Conservation (phyloP, 1,140 invertebrate genomes). For the Drosophila yakuba region DNA sequence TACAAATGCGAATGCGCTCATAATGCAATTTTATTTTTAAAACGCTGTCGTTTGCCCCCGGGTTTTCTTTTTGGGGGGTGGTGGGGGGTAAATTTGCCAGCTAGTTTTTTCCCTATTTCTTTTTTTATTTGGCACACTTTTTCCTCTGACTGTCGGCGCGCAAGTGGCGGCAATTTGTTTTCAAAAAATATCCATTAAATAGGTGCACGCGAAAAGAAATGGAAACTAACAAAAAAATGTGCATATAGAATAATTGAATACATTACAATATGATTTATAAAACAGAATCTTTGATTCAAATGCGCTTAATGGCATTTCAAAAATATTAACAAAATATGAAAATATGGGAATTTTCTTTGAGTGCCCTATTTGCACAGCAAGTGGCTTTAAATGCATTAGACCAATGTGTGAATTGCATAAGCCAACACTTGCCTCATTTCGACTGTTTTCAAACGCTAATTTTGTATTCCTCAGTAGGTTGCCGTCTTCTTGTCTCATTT, state of each 20-base stretch:
- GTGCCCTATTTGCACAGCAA: conserved; percentile 9
- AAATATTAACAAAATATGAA: too few relatives aligned
- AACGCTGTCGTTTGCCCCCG: conserved; percentile 54
- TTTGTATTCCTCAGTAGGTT: conserved; percentile 21
- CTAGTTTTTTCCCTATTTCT: conserved; percentile 16
- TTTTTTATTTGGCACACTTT: conserved; percentile 72
- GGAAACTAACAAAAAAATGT: background rate
- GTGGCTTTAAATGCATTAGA: conserved; percentile 16
- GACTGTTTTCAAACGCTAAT: conserved; percentile 47
- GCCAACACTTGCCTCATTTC: conserved; percentile 42
- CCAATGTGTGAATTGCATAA: conserved; percentile 54
- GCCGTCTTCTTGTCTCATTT: conserved; percentile 38
- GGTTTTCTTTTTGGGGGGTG: conserved; percentile 17
- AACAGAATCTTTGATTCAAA: background rate
- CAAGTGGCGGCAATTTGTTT: conserved; percentile 79
- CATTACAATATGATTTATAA: background rate
- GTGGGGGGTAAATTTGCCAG: conserved; percentile 3
- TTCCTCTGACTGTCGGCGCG: conserved; percentile 26
- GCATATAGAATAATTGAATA: background rate
- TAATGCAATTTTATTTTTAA: conserved; percentile 83
- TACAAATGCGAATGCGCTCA: conserved; percentile 57
- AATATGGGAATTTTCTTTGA: background rate
- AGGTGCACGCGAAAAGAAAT: conserved; percentile 35
- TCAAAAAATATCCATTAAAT: conserved; percentile 60
- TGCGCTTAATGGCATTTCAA: background rate